phyloP scores from a whole-genome alignment of 2,797 vertebrate genomes.

The Neopelma chrysocephalum region DNA sequence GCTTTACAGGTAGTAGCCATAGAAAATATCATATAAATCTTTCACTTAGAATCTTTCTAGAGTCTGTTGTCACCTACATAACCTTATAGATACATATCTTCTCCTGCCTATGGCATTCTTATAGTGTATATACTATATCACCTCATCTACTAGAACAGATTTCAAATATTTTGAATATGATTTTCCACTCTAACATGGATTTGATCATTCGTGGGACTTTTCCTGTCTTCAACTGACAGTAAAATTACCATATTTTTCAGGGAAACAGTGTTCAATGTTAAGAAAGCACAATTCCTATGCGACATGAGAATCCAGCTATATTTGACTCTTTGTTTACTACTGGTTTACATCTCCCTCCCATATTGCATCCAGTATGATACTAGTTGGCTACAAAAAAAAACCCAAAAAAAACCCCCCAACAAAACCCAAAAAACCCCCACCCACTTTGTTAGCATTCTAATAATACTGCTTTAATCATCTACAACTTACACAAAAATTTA shows the following conservation, averaged over 20 bases:
- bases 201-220: neutral
- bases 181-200: neutral
- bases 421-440: rapidly evolving
- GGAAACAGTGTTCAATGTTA: neutral
- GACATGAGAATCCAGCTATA: neutral
- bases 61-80: neutral
- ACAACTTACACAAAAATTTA: neutral
- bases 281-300: neutral
- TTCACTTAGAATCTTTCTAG: neutral
- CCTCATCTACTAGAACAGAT: neutral
- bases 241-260: neutral
- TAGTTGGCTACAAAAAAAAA: neutral
- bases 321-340: neutral
- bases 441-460: neutral
- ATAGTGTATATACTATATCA: rapidly evolving
- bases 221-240: neutral
- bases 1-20: neutral
- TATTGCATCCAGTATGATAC: neutral
- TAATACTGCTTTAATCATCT: neutral
- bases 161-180: neutral
- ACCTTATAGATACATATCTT: neutral
- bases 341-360: neutral
- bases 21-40: neutral
- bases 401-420: neutral
- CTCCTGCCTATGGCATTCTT: neutral